These are phyloP conservation scores for Emydoidea blandingii DNA, from an alignment of 2,797 vertebrate species.

Conservation along the genomic window DNA sequence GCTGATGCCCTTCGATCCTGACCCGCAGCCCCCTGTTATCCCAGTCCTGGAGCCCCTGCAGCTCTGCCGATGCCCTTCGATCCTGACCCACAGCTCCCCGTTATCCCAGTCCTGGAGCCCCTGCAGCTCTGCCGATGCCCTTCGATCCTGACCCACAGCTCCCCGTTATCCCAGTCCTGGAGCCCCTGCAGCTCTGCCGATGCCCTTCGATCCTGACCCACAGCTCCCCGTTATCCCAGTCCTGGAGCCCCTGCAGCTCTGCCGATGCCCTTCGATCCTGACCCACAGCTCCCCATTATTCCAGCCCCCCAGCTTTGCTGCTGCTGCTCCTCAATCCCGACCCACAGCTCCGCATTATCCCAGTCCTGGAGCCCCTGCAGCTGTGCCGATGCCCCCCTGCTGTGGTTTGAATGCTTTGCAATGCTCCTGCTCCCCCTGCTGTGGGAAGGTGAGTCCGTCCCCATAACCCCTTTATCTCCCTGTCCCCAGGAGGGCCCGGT, in stretches of 20 bases:
- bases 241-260: too few relatives aligned
- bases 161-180: not conserved
- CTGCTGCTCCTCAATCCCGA: too few relatives aligned
- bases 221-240: too few relatives aligned
- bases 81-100: rapidly evolving
- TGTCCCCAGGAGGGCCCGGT: slow-evolving; percentile 88
- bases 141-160: not conserved
- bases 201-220: too few relatives aligned
- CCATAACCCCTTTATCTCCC: not conserved
- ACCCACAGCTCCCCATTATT: too few relatives aligned
- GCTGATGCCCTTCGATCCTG: not conserved
- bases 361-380: not conserved
- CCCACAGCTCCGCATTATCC: too few relatives aligned
- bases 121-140: not conserved
- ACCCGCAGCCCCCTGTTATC: not conserved
- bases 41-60: not conserved
- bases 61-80: too few relatives aligned
- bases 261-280: too few relatives aligned
- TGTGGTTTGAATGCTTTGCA: not conserved
- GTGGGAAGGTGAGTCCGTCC: not conserved
- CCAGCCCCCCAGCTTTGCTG: too few relatives aligned
- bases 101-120: too few relatives aligned
- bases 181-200: too few relatives aligned
- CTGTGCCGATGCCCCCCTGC: rapidly evolving
- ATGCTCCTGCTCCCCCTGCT: not conserved